Percentiles rank a stretch among this genome's conserved stretches.
These are phyloP conservation scores for Carollia perspicillata DNA, from an alignment of 2,113 vertebrate species.

Conservation along the genomic window DNA sequence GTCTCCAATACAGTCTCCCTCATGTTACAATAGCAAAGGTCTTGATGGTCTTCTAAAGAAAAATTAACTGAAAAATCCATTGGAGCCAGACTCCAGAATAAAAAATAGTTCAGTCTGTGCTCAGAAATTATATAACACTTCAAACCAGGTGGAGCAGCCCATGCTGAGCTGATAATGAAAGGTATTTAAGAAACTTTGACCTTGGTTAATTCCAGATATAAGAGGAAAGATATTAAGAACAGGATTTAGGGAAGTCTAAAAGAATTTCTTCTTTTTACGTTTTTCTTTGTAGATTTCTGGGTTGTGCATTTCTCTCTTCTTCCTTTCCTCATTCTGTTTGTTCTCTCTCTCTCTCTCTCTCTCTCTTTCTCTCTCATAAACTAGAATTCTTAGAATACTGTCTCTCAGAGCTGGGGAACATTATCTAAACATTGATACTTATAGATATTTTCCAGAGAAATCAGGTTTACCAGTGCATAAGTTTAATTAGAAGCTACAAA, in stretches of 20 bases:
- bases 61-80: slow-evolving; percentile 25
- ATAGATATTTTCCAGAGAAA: not conserved
- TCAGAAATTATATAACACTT: not conserved
- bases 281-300: not conserved
- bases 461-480: not conserved
- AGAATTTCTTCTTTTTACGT: not conserved
- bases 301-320: not conserved
- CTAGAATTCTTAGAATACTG: not conserved
- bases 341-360: not conserved
- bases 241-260: not conserved
- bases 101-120: not conserved
- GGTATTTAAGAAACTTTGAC: not conserved
- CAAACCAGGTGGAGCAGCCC: not conserved
- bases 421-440: not conserved
- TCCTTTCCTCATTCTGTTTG: not conserved
- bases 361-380: not conserved
- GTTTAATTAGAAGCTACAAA: not conserved
- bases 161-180: not conserved
- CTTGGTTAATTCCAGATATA: not conserved
- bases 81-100: not conserved
- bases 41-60: not conserved
- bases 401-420: not conserved
- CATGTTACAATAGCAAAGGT: not conserved
- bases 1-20: not conserved
- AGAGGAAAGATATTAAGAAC: not conserved